A percentile compares a stretch with the other conserved stretches of the same genome.
phyloP scores from a whole-genome alignment of 2,888 invertebrate species.

The Dolichomitus sp. region DNA sequence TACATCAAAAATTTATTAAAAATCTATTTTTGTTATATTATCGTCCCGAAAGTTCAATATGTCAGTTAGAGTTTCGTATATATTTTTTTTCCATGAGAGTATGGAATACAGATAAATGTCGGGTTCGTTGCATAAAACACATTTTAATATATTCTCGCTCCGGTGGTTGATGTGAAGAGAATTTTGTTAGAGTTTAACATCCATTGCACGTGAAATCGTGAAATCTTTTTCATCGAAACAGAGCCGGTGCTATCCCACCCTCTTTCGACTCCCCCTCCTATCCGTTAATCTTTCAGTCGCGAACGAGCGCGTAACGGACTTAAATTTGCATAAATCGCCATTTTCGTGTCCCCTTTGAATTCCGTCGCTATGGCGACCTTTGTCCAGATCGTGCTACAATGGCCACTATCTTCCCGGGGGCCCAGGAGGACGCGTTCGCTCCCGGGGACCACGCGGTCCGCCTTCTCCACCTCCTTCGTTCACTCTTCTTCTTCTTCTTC shows the following conservation, averaged over 20 bases:
- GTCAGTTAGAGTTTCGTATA: too few species aligned
- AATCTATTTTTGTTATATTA: too few species aligned
- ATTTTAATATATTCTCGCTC: constrained; percentile 13
- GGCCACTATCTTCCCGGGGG: constrained; percentile 80
- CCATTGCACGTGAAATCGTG: constrained; percentile 67
- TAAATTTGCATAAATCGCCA: constrained; percentile 83
- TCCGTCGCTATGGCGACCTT: constrained; percentile 84
- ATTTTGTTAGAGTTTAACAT: constrained; percentile 43
- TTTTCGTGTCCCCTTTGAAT: constrained; percentile 82
- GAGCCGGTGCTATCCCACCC: constrained; percentile 16
- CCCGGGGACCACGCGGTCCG: constrained; percentile 65
- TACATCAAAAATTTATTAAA: too few species aligned
- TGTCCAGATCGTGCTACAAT: constrained; percentile 84
- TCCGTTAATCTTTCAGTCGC: constrained; percentile 65
- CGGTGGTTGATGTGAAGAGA: neutral
- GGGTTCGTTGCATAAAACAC: neutral
- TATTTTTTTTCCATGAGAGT: too few species aligned
- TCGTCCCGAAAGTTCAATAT: too few species aligned
- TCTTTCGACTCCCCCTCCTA: constrained; percentile 48
- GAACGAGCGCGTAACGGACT: constrained; percentile 70
- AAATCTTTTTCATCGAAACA: constrained; percentile 42
- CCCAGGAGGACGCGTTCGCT: constrained; percentile 60
- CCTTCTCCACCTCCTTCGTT: constrained; percentile 66
- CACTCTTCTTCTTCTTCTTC: constrained; percentile 52
- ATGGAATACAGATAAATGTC: neutral